Evolutionary conservation across 2,888 invertebrate genomes (phyloP).

Genomic region (Eledone cirrhosa): DNA sequence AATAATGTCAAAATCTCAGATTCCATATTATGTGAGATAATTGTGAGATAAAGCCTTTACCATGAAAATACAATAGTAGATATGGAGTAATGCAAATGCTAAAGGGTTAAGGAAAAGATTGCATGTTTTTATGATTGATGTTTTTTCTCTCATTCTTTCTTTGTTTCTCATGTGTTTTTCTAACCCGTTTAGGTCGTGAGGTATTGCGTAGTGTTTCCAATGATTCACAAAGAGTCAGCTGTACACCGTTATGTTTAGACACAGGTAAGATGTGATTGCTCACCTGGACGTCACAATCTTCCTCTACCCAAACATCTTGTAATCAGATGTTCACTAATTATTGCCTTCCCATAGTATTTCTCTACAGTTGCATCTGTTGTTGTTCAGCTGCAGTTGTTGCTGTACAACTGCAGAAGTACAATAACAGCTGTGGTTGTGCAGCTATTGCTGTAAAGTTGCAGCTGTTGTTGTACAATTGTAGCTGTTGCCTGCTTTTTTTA

Average conservation of each 20-base stretch:
- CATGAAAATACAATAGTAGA: not conserved
- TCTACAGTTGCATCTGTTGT: too few relatives aligned
- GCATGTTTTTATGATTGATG: constrained; percentile 3
- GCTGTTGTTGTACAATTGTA: too few relatives aligned
- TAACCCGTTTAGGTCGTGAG: constrained; percentile 43
- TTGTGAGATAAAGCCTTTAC: too few relatives aligned
- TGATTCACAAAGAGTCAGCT: constrained; percentile 35
- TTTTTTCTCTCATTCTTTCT: not conserved
- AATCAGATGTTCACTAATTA: not conserved
- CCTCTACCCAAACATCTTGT: not conserved
- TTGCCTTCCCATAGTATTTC: too few relatives aligned
- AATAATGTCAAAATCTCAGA: too few relatives aligned
- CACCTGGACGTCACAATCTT: not conserved
- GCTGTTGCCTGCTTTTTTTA: too few relatives aligned
- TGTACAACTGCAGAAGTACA: too few relatives aligned
- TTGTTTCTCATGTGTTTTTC: constrained; percentile 2
- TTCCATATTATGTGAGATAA: too few relatives aligned
- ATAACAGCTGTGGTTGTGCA: too few relatives aligned
- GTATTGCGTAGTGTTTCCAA: constrained; percentile 48
- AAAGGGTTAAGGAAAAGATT: not conserved
- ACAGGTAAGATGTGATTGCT: constrained; percentile 18
- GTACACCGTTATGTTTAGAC: not conserved
- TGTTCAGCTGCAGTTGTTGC: too few relatives aligned
- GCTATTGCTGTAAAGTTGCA: too few relatives aligned
- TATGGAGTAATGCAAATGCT: too few relatives aligned